Base-by-base conservation (phyloP, 1,140 invertebrate genomes). In the Luehdorfia chinensis region DNA sequence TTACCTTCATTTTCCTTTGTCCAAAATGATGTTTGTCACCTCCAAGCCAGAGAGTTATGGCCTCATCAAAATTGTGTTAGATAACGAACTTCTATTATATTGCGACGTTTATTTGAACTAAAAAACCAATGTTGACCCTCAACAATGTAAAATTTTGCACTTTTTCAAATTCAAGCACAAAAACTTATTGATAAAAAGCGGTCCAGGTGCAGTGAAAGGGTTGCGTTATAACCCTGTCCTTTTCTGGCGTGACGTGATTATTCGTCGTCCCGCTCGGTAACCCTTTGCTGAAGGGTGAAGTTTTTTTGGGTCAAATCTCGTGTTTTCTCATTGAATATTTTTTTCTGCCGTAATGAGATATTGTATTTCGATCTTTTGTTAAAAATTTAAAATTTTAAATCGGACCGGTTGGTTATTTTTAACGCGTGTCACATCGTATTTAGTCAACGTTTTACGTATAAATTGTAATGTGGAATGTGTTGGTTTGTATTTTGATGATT, bases 101-200 rank as follows among this genome's bases (percentile, higher is more conserved):
- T 15, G 31, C 1, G 9, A 27, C 25, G 34, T 59, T 52, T 54
- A 64, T 72, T 72, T 64, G 56, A 56, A 56, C 55, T 47, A 56
- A 71, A 80, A 84, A 84, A 81, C 77, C 75, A 84, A 84, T 84
- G 79, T 84, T 84, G 77, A 78, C 66, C 68, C 67, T 21, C 49
- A 72, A 72, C 59, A 76, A 75, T 64, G 65, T 48, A 46, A 75
- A 75, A 76, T 77, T 80, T 77, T 77, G 77, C 80, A 80, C 70
- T 78, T 81, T 84, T 80, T 80, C 60, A 75, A 84, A 70, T 66
- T 78, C 67, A 18, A 55, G 72, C 69, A 66, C 63, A 78, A 73
- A 74, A 63, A 58, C 49, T 52, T 33, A 31, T 5, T 14, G 4
- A 66, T 55, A 73, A 78, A 83, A 79, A 75, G 47, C 55, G 34